Evolutionary conservation across 1,140 invertebrate species (phyloP).

Genomic region (Cyclargus thomasi): DNA sequence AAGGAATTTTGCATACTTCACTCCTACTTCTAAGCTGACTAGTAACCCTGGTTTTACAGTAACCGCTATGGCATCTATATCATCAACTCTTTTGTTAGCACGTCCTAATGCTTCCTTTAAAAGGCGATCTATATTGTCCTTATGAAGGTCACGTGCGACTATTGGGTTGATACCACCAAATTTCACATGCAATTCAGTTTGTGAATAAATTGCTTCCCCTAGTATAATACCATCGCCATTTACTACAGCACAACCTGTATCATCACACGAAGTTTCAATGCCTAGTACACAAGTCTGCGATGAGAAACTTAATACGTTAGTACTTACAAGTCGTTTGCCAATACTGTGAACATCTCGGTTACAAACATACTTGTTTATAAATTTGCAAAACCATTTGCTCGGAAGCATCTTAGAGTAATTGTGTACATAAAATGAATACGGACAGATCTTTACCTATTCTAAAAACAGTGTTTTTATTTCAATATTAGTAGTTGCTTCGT

Average conservation of each 20-base stretch:
- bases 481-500: no score
- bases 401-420: background rate
- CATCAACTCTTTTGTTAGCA: conserved; percentile 80
- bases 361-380: background rate
- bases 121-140: conserved; percentile 84
- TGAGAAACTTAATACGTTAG: conserved; percentile 11
- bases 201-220: conserved; percentile 87
- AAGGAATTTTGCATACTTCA: conserved; percentile 89
- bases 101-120: conserved; percentile 81
- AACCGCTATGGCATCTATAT: conserved; percentile 93
- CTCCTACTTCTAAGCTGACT: conserved; percentile 87
- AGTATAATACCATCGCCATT: conserved; percentile 82
- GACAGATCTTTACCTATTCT: no score
- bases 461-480: no score
- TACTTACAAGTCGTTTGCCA: background rate
- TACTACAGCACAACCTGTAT: conserved; percentile 94
- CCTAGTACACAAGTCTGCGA: conserved; percentile 80
- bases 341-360: background rate
- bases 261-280: conserved; percentile 99
- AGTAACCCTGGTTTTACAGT: conserved; percentile 92
- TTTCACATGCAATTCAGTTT: conserved; percentile 84
- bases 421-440: conserved; percentile 1
- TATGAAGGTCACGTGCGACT: conserved; percentile 88
- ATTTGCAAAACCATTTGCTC: background rate
- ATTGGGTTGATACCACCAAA: conserved; percentile 94